Conservation (phyloP, 2,797 vertebrate genomes). For the Karalla daura region DNA sequence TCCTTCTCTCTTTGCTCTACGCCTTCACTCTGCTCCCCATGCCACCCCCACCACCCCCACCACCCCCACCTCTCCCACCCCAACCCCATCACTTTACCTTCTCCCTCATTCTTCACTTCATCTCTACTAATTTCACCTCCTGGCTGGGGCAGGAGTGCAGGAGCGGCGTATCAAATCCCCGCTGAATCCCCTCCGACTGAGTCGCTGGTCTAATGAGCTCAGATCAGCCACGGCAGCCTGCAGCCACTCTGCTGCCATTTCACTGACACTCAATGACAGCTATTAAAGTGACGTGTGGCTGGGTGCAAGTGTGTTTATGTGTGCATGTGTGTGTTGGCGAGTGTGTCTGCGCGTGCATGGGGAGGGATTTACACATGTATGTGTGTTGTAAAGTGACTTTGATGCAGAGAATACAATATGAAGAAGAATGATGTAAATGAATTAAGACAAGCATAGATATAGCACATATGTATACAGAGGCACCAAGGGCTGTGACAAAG, state of each 20-base stretch:
- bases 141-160: slow-evolving; percentile 37
- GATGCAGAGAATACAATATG: neutral
- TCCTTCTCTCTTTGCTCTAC: slow-evolving; percentile 11
- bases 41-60: slow-evolving; percentile 17
- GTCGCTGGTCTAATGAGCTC: slow-evolving; percentile 69
- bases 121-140: slow-evolving; percentile 60
- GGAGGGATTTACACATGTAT: too few species aligned
- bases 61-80: slow-evolving; percentile 17
- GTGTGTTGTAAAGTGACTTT: neutral
- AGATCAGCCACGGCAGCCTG: slow-evolving; percentile 61
- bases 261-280: slow-evolving; percentile 51
- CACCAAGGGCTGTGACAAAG: too few species aligned
- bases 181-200: slow-evolving; percentile 66
- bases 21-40: slow-evolving; percentile 29
- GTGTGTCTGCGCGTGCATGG: neutral
- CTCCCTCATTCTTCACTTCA: slow-evolving; percentile 50
- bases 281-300: slow-evolving; percentile 42
- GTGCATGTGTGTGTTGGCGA: neutral
- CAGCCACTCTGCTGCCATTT: slow-evolving; percentile 53
- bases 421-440: neutral
- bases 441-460: neutral
- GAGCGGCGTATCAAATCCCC: slow-evolving; percentile 61
- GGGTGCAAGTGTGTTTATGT: neutral
- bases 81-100: slow-evolving; percentile 22
- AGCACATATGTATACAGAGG: too few species aligned